Conservation (phyloP, 2,797 vertebrate genomes). For the Margarornis squamiger region DNA sequence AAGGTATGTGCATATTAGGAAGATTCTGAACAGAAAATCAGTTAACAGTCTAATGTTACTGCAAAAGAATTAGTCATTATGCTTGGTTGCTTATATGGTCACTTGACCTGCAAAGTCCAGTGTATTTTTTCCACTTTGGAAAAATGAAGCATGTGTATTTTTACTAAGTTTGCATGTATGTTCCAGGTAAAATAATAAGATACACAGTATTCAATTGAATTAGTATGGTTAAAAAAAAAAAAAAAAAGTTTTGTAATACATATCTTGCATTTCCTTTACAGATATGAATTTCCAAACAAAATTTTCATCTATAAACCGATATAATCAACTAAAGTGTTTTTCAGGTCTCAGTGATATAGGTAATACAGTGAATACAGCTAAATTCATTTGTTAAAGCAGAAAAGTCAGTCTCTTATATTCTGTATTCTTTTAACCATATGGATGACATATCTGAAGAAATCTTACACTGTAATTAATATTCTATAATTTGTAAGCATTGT, state of each 20-base stretch:
- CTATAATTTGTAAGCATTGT: neutral
- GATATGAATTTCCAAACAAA: neutral
- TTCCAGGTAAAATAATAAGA: neutral
- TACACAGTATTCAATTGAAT: neutral
- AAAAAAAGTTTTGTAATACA: neutral
- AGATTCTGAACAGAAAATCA: neutral
- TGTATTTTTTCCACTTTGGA: neutral
- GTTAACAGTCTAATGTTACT: neutral
- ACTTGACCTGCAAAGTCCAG: neutral
- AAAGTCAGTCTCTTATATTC: neutral
- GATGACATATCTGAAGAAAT: neutral
- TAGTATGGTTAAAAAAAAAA: neutral
- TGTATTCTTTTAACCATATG: neutral
- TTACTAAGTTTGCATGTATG: neutral
- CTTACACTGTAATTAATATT: neutral
- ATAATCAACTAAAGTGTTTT: neutral
- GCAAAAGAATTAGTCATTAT: neutral
- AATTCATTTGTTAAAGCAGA: neutral
- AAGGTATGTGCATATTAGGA: fast-evolving
- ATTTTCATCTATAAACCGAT: neutral
- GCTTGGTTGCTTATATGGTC: neutral
- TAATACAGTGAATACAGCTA: neutral
- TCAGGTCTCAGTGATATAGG: neutral
- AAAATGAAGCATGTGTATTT: neutral
- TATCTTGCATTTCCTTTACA: neutral